These are phyloP conservation scores for Semaprochilodus insignis DNA, from an alignment of 2,797 vertebrate genomes.

Conservation along the genomic window DNA sequence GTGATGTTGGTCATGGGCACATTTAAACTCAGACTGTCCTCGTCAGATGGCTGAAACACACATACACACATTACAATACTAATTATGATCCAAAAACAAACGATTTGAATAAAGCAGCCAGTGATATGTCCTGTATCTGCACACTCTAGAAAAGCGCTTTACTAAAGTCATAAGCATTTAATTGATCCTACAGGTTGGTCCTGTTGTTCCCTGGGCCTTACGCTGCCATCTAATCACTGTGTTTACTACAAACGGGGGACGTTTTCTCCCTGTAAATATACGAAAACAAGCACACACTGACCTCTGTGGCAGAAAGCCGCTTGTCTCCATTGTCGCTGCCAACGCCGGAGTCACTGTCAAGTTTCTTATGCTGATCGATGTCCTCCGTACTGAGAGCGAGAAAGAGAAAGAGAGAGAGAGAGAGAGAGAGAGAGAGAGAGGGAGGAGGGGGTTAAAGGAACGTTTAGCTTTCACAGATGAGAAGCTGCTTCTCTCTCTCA, in stretches of 20 bases:
- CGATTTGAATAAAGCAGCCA: too few species aligned
- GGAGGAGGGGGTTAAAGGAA: background rate
- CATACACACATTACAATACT: background rate
- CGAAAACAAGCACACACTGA: slow-evolving; percentile 60
- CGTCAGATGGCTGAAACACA: slow-evolving; percentile 87
- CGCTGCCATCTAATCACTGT: too few species aligned
- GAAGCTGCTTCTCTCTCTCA: slow-evolving; percentile 15
- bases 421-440: slow-evolving; percentile 8
- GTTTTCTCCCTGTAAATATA: too few species aligned
- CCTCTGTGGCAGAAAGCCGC: slow-evolving; percentile 92
- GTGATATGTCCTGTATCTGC: too few species aligned
- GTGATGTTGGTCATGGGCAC: slow-evolving; percentile 91
- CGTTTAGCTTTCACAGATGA: too few species aligned
- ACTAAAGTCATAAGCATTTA: background rate
- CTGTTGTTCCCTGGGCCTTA: too few species aligned
- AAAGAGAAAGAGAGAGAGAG: background rate
- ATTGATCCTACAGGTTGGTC: too few species aligned
- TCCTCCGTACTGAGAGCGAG: slow-evolving; percentile 82
- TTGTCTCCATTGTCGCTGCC: slow-evolving; percentile 96
- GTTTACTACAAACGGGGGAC: background rate
- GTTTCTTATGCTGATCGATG: slow-evolving; percentile 88
- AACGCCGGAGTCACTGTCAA: slow-evolving; percentile 93
- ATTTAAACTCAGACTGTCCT: slow-evolving; percentile 90
- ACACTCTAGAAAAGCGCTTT: too few species aligned
- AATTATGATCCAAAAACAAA: too few species aligned